Base-by-base conservation (phyloP, 2,113 vertebrate genomes). In the Clarias batrachus region DNA sequence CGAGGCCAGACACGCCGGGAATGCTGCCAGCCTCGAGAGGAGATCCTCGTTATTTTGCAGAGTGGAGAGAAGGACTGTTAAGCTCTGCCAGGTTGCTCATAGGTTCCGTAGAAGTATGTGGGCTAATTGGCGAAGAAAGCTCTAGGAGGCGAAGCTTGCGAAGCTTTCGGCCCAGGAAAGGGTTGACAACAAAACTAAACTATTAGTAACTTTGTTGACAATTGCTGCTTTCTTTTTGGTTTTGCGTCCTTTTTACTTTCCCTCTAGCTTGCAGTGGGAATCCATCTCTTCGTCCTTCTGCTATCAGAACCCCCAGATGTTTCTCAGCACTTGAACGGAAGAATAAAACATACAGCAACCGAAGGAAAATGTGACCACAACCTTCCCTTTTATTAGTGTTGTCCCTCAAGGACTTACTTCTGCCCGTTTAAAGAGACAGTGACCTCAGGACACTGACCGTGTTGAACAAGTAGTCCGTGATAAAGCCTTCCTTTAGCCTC, bases 11-110 rank as follows among this genome's bases (percentile, higher is more conserved):
- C 83, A 73, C 13, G 41, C 19, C 33, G 54, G 83, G 87, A 87
- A 80, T 37, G 66, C 81, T 87, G 85, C 81, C 89, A 90, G 68
- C 81, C 79, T 68, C 33, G 57, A 56, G 60, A 78, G 84, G 82
- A 88, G 79, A 86, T 82, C 86, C 89, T 90, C 88, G 87, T 90
- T 90, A 90, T 86, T 79, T 88, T 87, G 57, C 65, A 48, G 66
- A 62, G 73, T 81, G 81, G 33, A 68, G 85, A 83, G 73, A 79
- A 87, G 85, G 66, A 78, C 83, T 85, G 88, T 89, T 90, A 86
- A 78, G 81, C 81, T 52, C 70, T 84, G 84, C 90, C 88, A 87
- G 84, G 62, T 83, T 89, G 83, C 85, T 87, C 81, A 85, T 87
- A n/a, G 25, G 52, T 68, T 85, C 74, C 27, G 48, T 76, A 73